These are phyloP conservation scores for Varroa destructor DNA, from an alignment of 1,140 invertebrate genomes.

Conservation along the genomic window DNA sequence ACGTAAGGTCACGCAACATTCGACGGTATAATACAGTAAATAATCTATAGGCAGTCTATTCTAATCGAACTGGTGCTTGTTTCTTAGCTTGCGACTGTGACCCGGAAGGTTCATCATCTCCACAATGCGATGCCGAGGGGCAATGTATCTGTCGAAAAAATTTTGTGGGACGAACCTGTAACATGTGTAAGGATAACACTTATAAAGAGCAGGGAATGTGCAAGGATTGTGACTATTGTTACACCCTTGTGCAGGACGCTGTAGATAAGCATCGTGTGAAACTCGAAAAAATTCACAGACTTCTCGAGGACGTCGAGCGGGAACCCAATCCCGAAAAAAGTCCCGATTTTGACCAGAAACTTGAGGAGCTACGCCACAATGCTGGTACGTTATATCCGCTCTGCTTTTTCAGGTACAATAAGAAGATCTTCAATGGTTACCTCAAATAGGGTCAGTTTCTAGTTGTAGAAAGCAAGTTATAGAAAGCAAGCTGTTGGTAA, in stretches of 20 bases:
- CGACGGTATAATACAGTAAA: no score
- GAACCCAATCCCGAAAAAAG: constrained; percentile 67
- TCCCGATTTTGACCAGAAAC: constrained; percentile 60
- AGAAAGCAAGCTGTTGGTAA: no score
- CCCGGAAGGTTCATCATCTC: constrained; percentile 61
- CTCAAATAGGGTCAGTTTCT: no score
- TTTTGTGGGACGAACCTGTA: constrained; percentile 71
- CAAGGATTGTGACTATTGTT: constrained; percentile 66
- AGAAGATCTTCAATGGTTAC: no score
- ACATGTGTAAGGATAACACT: constrained; percentile 83
- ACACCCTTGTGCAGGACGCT: constrained; percentile 76
- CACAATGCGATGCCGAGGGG: constrained; percentile 65
- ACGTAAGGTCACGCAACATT: no score
- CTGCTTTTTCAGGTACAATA: no score
- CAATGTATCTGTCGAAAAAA: constrained; percentile 81
- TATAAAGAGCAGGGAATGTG: constrained; percentile 67
- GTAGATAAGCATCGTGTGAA: constrained; percentile 64
- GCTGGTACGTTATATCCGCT: constrained; percentile 34
- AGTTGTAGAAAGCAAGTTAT: no score
- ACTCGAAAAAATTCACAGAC: constrained; percentile 55
- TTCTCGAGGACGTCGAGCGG: constrained; percentile 47
- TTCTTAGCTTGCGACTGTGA: constrained; percentile 63
- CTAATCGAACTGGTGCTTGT: neutral
- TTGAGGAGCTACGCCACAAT: constrained; percentile 53
- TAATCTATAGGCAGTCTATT: no score